Evolutionary conservation across 2,113 vertebrate genomes (phyloP).

Genomic region (Lethenteron camtschaticum): DNA sequence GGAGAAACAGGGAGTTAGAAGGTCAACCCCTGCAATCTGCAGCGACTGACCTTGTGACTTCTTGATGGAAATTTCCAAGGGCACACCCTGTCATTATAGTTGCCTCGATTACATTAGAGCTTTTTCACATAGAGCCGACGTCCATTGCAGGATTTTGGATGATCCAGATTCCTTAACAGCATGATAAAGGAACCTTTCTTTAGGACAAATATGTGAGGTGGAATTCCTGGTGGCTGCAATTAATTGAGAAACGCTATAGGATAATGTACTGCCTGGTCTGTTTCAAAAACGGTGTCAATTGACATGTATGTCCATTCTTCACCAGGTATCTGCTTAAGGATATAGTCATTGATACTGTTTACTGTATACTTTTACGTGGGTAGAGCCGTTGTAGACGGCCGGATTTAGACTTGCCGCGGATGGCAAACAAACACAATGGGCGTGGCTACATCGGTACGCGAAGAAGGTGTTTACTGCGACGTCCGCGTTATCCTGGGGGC

Average conservation of each 20-base stretch:
- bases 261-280: conserved; percentile 4
- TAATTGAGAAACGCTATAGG: neutral
- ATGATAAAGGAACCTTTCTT: neutral
- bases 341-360: neutral
- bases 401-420: no score
- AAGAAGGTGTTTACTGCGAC: no score
- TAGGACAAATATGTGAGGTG: neutral
- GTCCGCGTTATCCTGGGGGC: no score
- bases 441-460: no score
- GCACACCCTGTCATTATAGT: neutral
- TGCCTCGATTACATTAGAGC: neutral
- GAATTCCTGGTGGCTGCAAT: neutral
- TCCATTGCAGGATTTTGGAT: conserved; percentile 1
- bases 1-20: neutral
- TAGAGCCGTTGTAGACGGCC: no score
- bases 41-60: neutral
- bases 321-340: neutral
- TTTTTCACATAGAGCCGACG: neutral
- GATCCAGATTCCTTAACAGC: neutral
- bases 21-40: neutral
- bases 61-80: neutral
- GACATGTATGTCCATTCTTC: neutral
- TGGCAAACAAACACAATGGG: no score
- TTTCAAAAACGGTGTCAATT: neutral
- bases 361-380: neutral